phyloP scores from a whole-genome alignment of 2,888 invertebrate species.

The Pyrocoelia pectoralis region DNA sequence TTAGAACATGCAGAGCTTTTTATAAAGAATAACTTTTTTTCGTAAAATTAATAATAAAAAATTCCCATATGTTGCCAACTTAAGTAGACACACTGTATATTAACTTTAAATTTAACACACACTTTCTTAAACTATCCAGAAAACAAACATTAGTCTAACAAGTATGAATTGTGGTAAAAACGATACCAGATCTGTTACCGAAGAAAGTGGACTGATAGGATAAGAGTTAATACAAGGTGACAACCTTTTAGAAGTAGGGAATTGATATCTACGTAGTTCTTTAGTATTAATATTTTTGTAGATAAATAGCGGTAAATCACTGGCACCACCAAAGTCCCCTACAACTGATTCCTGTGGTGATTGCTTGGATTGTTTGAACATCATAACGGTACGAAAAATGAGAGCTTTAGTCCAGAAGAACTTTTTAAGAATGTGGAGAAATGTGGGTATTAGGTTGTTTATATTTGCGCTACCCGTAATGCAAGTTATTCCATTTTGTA shows the following conservation, averaged over 20 bases:
- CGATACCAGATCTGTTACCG: conserved; percentile 83
- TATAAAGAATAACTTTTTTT: no score
- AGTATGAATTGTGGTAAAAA: conserved; percentile 83
- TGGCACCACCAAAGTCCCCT: conserved; percentile 54
- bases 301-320: not conserved
- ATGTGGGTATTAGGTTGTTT: conserved; percentile 82
- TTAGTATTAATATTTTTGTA: conserved; percentile 47
- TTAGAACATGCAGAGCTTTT: no score
- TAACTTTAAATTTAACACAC: no score
- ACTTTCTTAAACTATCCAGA: conserved; percentile 88
- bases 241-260: conserved; percentile 69
- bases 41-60: no score
- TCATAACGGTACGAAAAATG: conserved; percentile 87
- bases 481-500: conserved; percentile 87
- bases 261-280: conserved; percentile 48
- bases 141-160: conserved; percentile 83
- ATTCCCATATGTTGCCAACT: no score
- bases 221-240: conserved; percentile 82
- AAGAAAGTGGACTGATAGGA: conserved; percentile 88
- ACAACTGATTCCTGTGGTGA: conserved; percentile 65
- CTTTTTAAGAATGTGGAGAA: conserved; percentile 84
- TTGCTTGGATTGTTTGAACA: conserved; percentile 63
- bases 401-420: conserved; percentile 88
- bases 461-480: conserved; percentile 84
- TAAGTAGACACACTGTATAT: no score